These are phyloP conservation scores for Peromyscus aztecus DNA, from an alignment of 2,797 vertebrate species.

Conservation along the genomic window DNA sequence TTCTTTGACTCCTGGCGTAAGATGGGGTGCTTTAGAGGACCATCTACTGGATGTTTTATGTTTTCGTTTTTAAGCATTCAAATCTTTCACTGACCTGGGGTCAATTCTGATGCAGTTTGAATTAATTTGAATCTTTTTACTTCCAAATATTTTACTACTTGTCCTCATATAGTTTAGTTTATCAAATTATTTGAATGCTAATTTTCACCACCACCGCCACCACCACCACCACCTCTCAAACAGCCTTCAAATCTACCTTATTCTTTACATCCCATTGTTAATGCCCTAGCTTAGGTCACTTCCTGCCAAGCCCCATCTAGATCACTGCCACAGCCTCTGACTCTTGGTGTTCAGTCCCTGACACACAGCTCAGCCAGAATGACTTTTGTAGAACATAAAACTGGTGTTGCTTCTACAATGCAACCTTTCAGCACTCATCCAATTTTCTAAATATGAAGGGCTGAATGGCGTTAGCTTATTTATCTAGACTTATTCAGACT, in stretches of 20 bases:
- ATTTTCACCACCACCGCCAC: background rate
- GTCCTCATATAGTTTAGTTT: slow-evolving; percentile 13
- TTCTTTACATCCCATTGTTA: background rate
- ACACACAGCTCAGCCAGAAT: background rate
- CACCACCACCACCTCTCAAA: background rate
- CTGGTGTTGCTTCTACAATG: background rate
- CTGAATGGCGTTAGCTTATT: background rate
- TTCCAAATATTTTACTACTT: slow-evolving; percentile 19
- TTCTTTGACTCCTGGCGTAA: background rate
- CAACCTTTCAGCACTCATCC: background rate
- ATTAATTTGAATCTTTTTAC: background rate
- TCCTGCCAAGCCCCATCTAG: background rate
- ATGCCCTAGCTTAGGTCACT: background rate
- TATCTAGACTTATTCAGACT: background rate
- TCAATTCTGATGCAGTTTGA: slow-evolving; percentile 30
- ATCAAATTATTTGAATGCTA: slow-evolving; percentile 22
- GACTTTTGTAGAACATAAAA: background rate
- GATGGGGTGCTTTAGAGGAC: background rate
- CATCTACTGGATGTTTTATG: background rate
- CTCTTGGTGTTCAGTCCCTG: background rate
- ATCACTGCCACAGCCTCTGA: background rate
- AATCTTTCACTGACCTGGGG: background rate
- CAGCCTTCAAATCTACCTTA: background rate
- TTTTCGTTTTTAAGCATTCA: background rate
- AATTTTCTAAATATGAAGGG: background rate